Evolutionary conservation across 2,888 invertebrate species (phyloP).

Genomic region (Eutolmus rufibarbis): DNA sequence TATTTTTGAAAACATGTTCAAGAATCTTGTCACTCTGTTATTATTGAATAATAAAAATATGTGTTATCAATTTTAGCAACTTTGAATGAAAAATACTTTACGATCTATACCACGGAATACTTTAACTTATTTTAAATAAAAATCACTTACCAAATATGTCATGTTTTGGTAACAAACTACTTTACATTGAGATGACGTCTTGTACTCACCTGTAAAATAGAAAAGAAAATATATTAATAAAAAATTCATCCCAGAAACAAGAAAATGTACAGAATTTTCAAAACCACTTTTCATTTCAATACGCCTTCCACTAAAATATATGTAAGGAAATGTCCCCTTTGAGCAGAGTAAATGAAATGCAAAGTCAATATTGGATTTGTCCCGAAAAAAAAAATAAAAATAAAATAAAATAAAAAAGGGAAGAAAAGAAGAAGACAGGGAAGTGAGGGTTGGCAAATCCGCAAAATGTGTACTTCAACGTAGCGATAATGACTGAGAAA

Average conservation of each 20-base stretch:
- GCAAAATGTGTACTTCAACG: not conserved
- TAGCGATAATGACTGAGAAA: not conserved
- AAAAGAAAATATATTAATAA: not conserved
- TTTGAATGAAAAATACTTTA: not conserved
- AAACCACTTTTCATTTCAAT: not conserved
- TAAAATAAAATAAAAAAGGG: not conserved
- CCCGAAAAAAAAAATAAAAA: not conserved
- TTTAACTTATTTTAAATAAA: not conserved
- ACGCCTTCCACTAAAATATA: not conserved
- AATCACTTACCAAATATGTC: not conserved
- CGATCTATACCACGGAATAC: too few relatives aligned
- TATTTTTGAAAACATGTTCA: too few relatives aligned
- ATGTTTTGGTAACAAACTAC: too few relatives aligned
- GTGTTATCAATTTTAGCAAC: not conserved
- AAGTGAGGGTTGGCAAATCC: not conserved
- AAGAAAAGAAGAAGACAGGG: not conserved
- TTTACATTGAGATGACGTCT: not conserved
- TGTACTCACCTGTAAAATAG: not conserved
- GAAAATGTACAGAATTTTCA: not conserved
- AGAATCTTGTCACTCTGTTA: too few relatives aligned
- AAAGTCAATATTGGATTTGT: not conserved
- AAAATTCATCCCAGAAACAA: not conserved
- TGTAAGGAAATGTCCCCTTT: not conserved
- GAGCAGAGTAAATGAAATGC: not conserved
- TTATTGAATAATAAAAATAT: too few relatives aligned